A percentile compares a stretch with the other conserved stretches of the same genome.
These are phyloP conservation scores for Anagyrus pseudococci DNA, from an alignment of 2,888 invertebrate genomes.

Conservation along the genomic window DNA sequence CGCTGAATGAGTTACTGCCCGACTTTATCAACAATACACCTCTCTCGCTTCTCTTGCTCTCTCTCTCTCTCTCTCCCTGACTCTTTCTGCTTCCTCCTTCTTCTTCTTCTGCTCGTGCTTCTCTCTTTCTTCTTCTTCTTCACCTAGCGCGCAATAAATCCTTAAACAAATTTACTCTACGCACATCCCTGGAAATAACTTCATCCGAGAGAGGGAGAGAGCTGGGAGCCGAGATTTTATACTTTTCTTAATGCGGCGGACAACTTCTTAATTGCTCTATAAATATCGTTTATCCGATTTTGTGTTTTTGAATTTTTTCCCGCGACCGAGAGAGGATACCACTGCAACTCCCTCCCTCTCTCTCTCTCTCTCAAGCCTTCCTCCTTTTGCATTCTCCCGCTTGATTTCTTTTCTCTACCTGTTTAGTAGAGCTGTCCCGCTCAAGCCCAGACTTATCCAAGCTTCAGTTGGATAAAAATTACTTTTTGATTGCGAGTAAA, in stretches of 20 bases:
- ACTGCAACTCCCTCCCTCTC: no score
- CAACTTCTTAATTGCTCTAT: conserved; percentile 23
- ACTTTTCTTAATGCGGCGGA: conserved; percentile 10
- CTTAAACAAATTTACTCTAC: conserved; percentile 36
- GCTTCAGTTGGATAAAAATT: no score
- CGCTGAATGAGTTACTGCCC: conserved; percentile 40
- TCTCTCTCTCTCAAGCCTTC: no score
- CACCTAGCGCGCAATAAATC: conserved; percentile 33
- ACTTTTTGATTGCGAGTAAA: no score
- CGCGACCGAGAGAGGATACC: no score
- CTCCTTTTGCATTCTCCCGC: no score
- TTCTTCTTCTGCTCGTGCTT: neutral
- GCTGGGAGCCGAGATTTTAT: no score
- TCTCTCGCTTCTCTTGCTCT: conserved; percentile 20
- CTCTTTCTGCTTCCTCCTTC: conserved; percentile 23
- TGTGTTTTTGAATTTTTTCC: neutral
- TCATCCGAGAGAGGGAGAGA: conserved; percentile 3
- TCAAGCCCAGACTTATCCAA: no score
- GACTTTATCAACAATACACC: conserved; percentile 40
- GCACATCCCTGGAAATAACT: conserved; percentile 31
- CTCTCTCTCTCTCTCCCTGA: conserved; percentile 21
- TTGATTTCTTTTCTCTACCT: no score
- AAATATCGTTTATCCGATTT: conserved; percentile 6
- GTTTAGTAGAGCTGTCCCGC: no score
- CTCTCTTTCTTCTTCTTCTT: conserved; percentile 7